A percentile compares a stretch with the other conserved stretches of the same genome.
phyloP scores from a whole-genome alignment of 92 coral and sea anemone species.

The Palythoa heliodiscus region DNA sequence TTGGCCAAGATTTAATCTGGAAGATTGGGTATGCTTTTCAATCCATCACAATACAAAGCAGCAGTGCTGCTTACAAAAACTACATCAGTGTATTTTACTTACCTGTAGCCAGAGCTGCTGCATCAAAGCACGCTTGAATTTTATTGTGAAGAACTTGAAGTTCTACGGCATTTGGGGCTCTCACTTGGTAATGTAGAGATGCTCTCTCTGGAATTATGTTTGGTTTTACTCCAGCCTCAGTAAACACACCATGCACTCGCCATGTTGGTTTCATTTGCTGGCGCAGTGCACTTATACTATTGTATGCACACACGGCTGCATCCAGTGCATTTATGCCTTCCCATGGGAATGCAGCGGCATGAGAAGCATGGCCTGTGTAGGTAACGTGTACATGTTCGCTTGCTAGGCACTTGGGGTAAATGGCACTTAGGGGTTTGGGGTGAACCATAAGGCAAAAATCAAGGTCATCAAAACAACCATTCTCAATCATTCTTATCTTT shows the following conservation, averaged over 20 bases:
- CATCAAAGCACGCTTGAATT: conserved; percentile 70
- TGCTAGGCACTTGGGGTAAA: conserved; percentile 76
- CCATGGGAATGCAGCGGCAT: conserved; percentile 98
- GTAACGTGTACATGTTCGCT: conserved; percentile 61
- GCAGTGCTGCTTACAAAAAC: too few species aligned
- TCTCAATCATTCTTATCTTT: conserved; percentile 81
- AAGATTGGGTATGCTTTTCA: too few species aligned
- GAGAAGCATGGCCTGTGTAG: conserved; percentile 77
- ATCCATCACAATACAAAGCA: too few species aligned
- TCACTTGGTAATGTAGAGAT: conserved; percentile 59
- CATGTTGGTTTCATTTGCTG: conserved; percentile 95
- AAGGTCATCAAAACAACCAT: conserved; percentile 87
- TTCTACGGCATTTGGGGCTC: conserved; percentile 83
- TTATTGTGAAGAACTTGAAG: conserved; percentile 67
- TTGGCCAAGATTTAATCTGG: too few species aligned
- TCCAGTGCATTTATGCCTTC: conserved; percentile 93
- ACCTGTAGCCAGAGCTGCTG: conserved; percentile 94
- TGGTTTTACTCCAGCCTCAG: conserved; percentile 85
- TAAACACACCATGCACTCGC: conserved; percentile 91
- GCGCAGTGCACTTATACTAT: conserved; percentile 78
- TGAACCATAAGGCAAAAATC: conserved; percentile 95
- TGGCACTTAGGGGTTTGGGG: conserved; percentile 81
- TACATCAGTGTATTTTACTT: background rate
- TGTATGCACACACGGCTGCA: conserved; percentile 95
- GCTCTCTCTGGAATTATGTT: conserved; percentile 89